Percentiles rank a stretch among this genome's conserved stretches.
phyloP scores from a whole-genome alignment of 2,113 vertebrate species.

The Cromileptes altivelis region DNA sequence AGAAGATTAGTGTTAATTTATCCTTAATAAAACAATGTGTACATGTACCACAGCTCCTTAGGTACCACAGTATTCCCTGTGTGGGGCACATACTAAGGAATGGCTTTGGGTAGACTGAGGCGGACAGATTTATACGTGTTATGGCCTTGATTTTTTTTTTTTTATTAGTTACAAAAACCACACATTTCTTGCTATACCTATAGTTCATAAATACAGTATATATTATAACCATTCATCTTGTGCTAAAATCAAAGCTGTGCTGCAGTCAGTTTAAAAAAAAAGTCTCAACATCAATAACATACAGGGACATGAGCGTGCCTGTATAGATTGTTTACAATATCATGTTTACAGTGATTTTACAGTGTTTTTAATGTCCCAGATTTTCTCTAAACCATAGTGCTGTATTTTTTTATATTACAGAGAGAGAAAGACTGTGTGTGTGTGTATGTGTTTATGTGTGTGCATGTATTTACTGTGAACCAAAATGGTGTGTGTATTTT shows the following conservation, averaged over 20 bases:
- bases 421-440: conserved; percentile 2
- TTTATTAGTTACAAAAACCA: conserved; percentile 66
- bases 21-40: conserved; percentile 41
- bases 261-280: conserved; percentile 61
- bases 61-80: conserved; percentile 40
- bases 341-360: conserved; percentile 70
- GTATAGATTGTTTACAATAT: conserved; percentile 58
- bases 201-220: conserved; percentile 77
- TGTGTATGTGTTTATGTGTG: not conserved
- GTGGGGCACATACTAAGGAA: conserved; percentile 57
- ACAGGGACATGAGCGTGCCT: conserved; percentile 44
- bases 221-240: conserved; percentile 74
- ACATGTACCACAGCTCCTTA: conserved; percentile 15
- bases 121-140: conserved; percentile 25
- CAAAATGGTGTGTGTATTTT: not conserved
- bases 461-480: not conserved
- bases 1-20: conserved; percentile 46
- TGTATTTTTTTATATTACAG: conserved; percentile 35
- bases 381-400: conserved; percentile 54
- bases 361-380: conserved; percentile 70
- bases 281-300: conserved; percentile 61
- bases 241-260: conserved; percentile 78
- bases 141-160: conserved; percentile 30
- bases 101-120: conserved; percentile 49
- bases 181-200: conserved; percentile 63